Base-by-base conservation (phyloP, 92 coral and sea anemone species). In the Virgularia gustaviana region DNA sequence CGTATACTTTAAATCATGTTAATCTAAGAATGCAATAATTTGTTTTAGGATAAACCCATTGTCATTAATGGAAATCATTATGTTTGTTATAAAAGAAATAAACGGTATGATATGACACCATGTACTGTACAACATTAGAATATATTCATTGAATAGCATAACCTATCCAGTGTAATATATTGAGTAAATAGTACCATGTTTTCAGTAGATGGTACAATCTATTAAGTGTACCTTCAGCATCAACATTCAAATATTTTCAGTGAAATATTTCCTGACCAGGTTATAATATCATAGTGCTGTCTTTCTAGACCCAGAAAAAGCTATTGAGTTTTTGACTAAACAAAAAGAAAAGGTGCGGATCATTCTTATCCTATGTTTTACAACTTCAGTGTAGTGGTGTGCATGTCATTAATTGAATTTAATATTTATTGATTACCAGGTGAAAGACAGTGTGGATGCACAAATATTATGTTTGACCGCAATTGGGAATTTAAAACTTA, bases 381-480 rank as follows among this genome's bases (percentile, higher is more conserved):
- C 6, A 34, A 22, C 51, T 13, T 53, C 12, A 13, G 28, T 10
- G 27, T 25, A 16, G 23, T 9, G 19, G 16, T 53, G 27, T 28
- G 34, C 34, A 58, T 10, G 34, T 18, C 30, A 16, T 57, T 36
- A 28, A 63, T 18, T 36, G 20, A 0, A 8, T 63, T 63, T 34
- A 12, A 4, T 54, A 36, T 6, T 47, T 76, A 15, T 41, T 32
- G 27, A 31, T 4, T 77, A 58, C 2, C 59, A 91, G 97, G 90
- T 91, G 28, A 85, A 87, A 57, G 88, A 67, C 59, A 90, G 88
- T 44, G 43, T 74, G 38, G 97, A 91, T 53, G 97, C 97, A 16
- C 88, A 86, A 27, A 86, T 91, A 15, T 78, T 91, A 22, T 91
- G 97, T 57, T 83, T 91, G 43, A 91, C 97, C 31, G 88, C 96